phyloP scores from a whole-genome alignment of 2,888 invertebrate species.

The Tenthredo scrophulariae region DNA sequence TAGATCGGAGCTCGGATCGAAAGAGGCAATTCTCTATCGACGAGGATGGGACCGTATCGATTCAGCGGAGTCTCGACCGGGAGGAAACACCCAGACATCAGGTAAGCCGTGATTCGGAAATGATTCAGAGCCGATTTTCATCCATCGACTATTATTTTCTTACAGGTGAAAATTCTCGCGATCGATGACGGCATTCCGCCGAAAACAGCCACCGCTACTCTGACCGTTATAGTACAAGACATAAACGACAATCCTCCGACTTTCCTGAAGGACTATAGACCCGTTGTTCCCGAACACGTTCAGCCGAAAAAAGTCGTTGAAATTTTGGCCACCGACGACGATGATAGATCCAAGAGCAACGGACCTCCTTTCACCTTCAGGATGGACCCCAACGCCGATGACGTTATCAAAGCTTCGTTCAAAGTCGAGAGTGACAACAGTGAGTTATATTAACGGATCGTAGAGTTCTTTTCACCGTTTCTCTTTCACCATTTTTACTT shows the following conservation, averaged over 20 bases:
- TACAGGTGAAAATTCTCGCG: slow-evolving; percentile 92
- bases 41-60: slow-evolving; percentile 96
- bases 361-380: slow-evolving; percentile 98
- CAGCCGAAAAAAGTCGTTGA: slow-evolving; percentile 95
- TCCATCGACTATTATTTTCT: neutral
- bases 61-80: slow-evolving; percentile 94
- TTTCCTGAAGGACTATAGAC: slow-evolving; percentile 94
- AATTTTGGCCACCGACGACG: slow-evolving; percentile 95
- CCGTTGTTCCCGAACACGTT: slow-evolving; percentile 95
- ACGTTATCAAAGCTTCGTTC: slow-evolving; percentile 95
- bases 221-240: slow-evolving; percentile 96
- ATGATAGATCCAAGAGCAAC: slow-evolving; percentile 95
- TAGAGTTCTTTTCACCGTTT: neutral
- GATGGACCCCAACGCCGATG: slow-evolving; percentile 95
- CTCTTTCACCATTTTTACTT: neutral
- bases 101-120: slow-evolving; percentile 69
- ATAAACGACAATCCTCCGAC: slow-evolving; percentile 97
- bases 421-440: slow-evolving; percentile 98
- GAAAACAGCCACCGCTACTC: slow-evolving; percentile 94
- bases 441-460: slow-evolving; percentile 78
- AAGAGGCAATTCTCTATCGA: slow-evolving; percentile 96
- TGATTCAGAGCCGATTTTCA: neutral
- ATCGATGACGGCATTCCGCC: slow-evolving; percentile 97
- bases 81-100: slow-evolving; percentile 97
- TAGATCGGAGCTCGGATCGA: slow-evolving; percentile 94